A percentile compares a stretch with the other conserved stretches of the same genome.
phyloP scores from a whole-genome alignment of 2,888 invertebrate genomes.

The Coelinius sp. region DNA sequence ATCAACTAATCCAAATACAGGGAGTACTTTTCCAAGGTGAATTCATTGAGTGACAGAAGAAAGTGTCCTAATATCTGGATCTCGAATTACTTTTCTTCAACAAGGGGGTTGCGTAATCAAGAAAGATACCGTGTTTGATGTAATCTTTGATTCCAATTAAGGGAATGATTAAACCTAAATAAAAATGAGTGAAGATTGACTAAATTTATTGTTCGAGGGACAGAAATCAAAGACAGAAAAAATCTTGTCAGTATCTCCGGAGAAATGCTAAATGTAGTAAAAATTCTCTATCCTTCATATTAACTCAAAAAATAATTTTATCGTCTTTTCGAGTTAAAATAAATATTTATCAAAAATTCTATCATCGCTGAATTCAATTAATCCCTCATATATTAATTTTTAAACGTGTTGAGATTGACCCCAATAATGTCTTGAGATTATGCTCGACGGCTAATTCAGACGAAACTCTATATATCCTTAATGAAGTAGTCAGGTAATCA shows the following conservation, averaged over 20 bases:
- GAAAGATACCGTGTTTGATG: no score
- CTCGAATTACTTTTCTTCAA: no score
- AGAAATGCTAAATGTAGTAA: background rate
- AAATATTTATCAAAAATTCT: conserved; percentile 1
- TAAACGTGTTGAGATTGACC: background rate
- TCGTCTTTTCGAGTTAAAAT: conserved; percentile 5
- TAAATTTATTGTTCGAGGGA: no score
- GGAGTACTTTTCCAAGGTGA: no score
- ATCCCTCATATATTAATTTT: background rate
- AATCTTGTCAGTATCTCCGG: background rate
- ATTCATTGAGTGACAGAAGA: no score
- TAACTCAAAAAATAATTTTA: background rate
- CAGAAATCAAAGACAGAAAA: background rate
- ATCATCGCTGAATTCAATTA: conserved; percentile 15
- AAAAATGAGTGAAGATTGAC: background rate
- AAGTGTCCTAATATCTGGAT: no score
- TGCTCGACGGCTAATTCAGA: background rate
- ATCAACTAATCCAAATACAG: no score
- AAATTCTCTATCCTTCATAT: background rate
- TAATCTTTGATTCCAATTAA: no score
- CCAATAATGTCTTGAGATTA: background rate
- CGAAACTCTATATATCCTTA: conserved; percentile 37
- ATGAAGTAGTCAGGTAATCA: conserved; percentile 54
- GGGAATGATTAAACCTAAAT: no score
- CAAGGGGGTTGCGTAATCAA: no score